phyloP scores from a whole-genome alignment of 23 tunicate genomes.

The Ciona savignyi region DNA sequence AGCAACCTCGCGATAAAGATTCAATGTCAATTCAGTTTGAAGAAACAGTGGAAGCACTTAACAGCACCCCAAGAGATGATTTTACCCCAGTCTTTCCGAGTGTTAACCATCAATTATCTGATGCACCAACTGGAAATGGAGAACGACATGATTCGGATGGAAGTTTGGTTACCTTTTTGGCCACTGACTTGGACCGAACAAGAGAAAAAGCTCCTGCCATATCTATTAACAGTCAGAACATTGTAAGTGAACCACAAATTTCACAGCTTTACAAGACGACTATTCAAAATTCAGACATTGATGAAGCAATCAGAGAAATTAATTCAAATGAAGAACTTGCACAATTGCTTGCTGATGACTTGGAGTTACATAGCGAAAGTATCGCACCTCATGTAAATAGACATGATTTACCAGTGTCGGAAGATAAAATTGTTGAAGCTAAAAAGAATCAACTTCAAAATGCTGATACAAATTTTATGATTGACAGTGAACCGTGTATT shows the following conservation, averaged over 20 bases:
- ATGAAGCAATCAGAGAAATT: slow-evolving; percentile 29
- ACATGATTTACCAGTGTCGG: not conserved
- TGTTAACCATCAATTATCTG: not conserved
- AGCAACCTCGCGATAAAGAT: slow-evolving; percentile 10
- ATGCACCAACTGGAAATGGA: not conserved
- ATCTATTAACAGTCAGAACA: not conserved
- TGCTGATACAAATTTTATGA: not conserved
- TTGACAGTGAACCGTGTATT: not conserved
- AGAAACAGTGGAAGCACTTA: slow-evolving; percentile 22
- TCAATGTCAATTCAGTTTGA: slow-evolving; percentile 33
- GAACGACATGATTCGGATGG: not conserved
- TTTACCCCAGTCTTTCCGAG: slow-evolving; percentile 2
- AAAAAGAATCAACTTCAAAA: not conserved
- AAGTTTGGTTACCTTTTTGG: not conserved
- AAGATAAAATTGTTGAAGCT: not conserved
- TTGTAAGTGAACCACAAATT: not conserved
- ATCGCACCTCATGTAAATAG: not conserved
- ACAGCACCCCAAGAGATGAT: slow-evolving; percentile 2
- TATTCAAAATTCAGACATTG: not conserved
- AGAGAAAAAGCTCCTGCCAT: not conserved
- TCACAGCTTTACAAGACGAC: not conserved
- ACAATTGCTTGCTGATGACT: slow-evolving; percentile 24
- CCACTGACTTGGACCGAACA: not conserved
- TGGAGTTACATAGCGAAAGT: not conserved
- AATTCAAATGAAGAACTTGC: slow-evolving; percentile 22